A percentile compares a stretch with the other conserved stretches of the same genome.
Conservation (phyloP, 2,888 invertebrate genomes). For the Spicauda simplicius region DNA sequence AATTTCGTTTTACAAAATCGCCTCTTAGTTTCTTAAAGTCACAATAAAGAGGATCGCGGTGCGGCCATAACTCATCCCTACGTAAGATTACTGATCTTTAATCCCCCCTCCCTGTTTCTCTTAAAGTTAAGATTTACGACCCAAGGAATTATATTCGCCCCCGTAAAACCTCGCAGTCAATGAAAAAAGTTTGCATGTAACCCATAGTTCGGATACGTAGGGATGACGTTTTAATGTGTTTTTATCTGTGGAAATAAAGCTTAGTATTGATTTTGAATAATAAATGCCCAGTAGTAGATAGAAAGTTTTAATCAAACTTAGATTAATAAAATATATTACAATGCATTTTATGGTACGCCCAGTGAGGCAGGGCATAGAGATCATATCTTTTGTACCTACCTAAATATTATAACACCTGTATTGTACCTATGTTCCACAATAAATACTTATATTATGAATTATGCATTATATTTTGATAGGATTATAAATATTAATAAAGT, state of each 20-base stretch:
- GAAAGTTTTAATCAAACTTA: too few species aligned
- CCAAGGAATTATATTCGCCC: slow-evolving; percentile 88
- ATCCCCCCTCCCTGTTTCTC: slow-evolving; percentile 87
- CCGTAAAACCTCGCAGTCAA: slow-evolving; percentile 74
- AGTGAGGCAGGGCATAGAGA: too few species aligned
- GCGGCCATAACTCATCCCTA: slow-evolving; percentile 88
- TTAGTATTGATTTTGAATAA: not conserved
- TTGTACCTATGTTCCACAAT: too few species aligned
- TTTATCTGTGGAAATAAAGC: slow-evolving; percentile 4
- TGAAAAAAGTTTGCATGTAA: slow-evolving; percentile 75
- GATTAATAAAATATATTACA: too few species aligned
- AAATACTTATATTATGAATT: too few species aligned
- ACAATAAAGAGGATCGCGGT: slow-evolving; percentile 82
- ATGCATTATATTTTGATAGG: too few species aligned
- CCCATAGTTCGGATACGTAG: slow-evolving; percentile 25
- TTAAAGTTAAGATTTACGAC: slow-evolving; percentile 90
- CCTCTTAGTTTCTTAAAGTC: slow-evolving; percentile 84
- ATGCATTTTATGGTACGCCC: too few species aligned
- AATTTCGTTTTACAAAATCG: slow-evolving; percentile 83
- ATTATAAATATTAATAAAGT: too few species aligned
- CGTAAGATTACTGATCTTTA: slow-evolving; percentile 91
- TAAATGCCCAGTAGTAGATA: not conserved
- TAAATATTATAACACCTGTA: too few species aligned
- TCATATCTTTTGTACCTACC: too few species aligned
- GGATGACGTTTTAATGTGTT: slow-evolving; percentile 21